Evolutionary conservation across 2,888 invertebrate species (phyloP).

Genomic region (Cosmopolites sordidus): DNA sequence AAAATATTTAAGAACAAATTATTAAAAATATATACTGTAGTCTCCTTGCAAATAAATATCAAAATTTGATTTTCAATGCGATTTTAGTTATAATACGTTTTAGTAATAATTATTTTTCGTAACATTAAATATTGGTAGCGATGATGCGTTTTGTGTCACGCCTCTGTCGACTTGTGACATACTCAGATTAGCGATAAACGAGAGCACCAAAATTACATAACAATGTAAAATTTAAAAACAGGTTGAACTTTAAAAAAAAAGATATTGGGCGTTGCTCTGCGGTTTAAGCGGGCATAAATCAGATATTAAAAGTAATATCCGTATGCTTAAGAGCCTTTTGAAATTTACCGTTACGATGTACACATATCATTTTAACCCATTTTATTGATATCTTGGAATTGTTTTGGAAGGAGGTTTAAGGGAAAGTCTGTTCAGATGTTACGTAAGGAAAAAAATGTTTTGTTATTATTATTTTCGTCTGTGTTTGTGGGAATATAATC

Average conservation of each 20-base stretch:
- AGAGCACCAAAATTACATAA: slow-evolving; percentile 20
- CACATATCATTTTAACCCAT: slow-evolving; percentile 16
- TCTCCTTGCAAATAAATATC: too few species aligned
- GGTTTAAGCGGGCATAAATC: slow-evolving; percentile 19
- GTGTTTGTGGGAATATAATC: too few species aligned
- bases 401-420: slow-evolving; percentile 4
- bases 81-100: too few species aligned
- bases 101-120: too few species aligned
- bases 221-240: slow-evolving; percentile 25
- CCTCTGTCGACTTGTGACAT: slow-evolving; percentile 16
- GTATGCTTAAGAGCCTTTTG: slow-evolving; percentile 14
- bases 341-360: slow-evolving; percentile 15
- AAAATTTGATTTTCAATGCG: too few species aligned
- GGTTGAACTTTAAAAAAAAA: slow-evolving; percentile 25
- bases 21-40: too few species aligned
- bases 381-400: slow-evolving; percentile 12
- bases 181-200: slow-evolving; percentile 19
- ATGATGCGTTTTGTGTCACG: slow-evolving; percentile 5
- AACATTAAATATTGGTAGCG: too few species aligned
- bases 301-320: slow-evolving; percentile 23
- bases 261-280: slow-evolving; percentile 17
- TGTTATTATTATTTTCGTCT: too few species aligned
- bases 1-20: too few species aligned
- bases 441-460: neutral
- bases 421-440: slow-evolving; percentile 6